phyloP scores from a whole-genome alignment of 2,797 vertebrate genomes.

The Otus scops region DNA sequence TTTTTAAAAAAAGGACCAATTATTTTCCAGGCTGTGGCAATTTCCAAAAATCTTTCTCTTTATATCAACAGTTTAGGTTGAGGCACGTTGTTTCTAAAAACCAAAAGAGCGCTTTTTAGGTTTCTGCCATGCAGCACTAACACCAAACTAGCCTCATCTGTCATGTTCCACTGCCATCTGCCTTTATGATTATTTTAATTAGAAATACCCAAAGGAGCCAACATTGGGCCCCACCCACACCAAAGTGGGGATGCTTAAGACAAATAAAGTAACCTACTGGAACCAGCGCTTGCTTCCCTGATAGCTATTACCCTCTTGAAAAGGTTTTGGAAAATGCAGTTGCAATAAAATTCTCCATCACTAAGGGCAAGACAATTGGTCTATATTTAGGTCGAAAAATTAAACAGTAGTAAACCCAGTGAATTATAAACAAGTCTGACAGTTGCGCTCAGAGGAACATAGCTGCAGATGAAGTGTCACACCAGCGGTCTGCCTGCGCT shows the following conservation, averaged over 20 bases:
- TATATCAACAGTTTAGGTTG: background rate
- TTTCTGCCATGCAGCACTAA: background rate
- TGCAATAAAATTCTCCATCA: background rate
- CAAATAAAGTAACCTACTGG: background rate
- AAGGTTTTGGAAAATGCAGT: background rate
- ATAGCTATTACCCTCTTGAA: background rate
- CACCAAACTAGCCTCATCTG: background rate
- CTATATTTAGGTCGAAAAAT: slow-evolving; percentile 8
- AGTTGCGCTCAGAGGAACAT: background rate
- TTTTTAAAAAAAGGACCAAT: background rate
- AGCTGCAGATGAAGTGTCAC: background rate
- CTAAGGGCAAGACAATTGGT: background rate
- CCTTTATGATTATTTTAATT: background rate
- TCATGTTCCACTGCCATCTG: background rate
- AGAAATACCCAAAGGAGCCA: background rate
- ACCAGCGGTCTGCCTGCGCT: background rate
- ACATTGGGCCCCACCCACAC: background rate
- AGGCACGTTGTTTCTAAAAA: background rate
- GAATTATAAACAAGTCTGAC: background rate
- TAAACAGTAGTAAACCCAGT: background rate
- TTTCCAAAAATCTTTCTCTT: background rate
- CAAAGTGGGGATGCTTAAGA: background rate
- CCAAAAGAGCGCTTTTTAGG: background rate
- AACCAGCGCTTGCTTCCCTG: background rate
- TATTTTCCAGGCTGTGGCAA: background rate